Conservation (phyloP, 2,797 vertebrate genomes). For the Falco naumanni region DNA sequence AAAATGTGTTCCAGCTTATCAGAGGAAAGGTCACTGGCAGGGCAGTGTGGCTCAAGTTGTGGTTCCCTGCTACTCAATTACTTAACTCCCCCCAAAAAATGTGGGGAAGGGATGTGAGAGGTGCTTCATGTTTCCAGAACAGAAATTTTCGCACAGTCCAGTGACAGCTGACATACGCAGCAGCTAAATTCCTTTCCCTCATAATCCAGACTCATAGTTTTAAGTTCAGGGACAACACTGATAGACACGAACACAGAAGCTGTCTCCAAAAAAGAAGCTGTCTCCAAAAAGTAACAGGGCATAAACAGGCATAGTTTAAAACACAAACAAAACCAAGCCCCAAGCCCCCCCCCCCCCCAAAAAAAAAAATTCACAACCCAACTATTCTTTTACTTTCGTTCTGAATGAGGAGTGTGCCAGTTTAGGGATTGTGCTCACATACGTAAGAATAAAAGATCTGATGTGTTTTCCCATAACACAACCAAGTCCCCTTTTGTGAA, state of each 20-base stretch:
- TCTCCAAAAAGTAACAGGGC: not conserved
- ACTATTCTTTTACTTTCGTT: not conserved
- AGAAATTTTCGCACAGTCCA: not conserved
- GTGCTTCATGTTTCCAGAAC: not conserved
- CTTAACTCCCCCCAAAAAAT: not conserved
- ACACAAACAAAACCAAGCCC: not conserved
- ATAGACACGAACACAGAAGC: not conserved
- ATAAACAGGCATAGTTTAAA: not conserved
- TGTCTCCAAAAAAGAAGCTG: not conserved
- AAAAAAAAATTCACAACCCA: not conserved
- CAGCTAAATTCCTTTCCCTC: constrained; percentile 1
- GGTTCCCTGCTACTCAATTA: not conserved
- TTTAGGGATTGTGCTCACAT: not conserved
- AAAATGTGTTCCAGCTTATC: constrained; percentile 27
- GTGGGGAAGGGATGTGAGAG: not conserved
- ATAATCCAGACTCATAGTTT: not conserved
- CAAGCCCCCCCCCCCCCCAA: fast-evolving
- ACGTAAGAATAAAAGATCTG: not conserved
- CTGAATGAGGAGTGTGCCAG: not conserved
- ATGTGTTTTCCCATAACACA: not conserved
- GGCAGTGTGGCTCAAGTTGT: not conserved
- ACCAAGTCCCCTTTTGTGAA: not conserved
- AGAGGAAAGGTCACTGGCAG: constrained; percentile 15
- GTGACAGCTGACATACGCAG: not conserved
- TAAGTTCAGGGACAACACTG: not conserved